Conservation (phyloP, 2,888 invertebrate genomes). For the Panopea generosa region DNA sequence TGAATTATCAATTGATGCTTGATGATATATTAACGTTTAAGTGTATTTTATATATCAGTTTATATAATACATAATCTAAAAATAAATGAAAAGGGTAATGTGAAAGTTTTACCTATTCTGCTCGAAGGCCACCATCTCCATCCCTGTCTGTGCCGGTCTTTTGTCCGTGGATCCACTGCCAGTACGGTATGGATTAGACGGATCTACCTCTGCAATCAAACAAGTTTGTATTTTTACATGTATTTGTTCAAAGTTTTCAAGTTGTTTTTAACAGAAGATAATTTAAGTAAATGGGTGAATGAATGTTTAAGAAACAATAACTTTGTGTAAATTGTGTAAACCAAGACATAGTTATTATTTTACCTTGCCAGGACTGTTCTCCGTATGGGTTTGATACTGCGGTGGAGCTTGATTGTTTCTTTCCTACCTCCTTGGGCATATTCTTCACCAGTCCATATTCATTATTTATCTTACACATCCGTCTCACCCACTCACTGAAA, state of each 20-base stretch:
- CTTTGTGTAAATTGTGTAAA: too few species aligned
- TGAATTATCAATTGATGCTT: too few species aligned
- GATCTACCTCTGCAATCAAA: not conserved
- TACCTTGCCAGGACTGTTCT: conserved; percentile 60
- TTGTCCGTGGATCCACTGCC: not conserved
- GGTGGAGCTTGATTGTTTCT: conserved; percentile 50
- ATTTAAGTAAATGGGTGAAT: too few species aligned
- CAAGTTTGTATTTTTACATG: not conserved
- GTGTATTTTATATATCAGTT: too few species aligned
- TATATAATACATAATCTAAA: too few species aligned
- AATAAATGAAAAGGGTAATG: too few species aligned
- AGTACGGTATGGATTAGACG: not conserved
- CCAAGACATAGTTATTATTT: too few species aligned
- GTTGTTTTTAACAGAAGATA: too few species aligned
- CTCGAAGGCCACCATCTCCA: conserved; percentile 62
- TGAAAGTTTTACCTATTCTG: conserved; percentile 65
- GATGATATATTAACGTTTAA: too few species aligned
- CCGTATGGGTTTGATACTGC: conserved; percentile 66
- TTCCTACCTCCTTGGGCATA: conserved; percentile 69
- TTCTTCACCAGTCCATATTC: conserved; percentile 92
- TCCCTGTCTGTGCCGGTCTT: conserved; percentile 45
- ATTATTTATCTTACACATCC: conserved; percentile 84
- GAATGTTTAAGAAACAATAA: too few species aligned
- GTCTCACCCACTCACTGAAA: conserved; percentile 90
- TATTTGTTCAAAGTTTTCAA: too few species aligned